Conservation (phyloP, 2,797 vertebrate species). For the Lophotriccus pileatus region DNA sequence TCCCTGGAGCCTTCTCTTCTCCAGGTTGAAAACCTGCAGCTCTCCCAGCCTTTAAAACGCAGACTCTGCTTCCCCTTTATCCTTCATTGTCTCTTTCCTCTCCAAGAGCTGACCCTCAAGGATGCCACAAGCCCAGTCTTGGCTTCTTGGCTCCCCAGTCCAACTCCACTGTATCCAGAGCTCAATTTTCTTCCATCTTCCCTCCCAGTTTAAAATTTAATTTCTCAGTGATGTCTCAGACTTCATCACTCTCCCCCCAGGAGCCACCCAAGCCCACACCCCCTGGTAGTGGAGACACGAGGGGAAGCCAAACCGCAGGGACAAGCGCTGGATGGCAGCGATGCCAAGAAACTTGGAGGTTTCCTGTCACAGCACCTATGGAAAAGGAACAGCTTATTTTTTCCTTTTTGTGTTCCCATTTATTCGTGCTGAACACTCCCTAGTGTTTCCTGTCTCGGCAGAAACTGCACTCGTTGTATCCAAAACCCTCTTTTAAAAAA, state of each 20-base stretch:
- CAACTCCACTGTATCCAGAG: background rate
- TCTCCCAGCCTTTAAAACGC: accelerated
- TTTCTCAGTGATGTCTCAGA: background rate
- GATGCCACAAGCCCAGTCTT: background rate
- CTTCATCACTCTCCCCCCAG: background rate
- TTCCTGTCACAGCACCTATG: background rate
- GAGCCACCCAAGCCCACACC: background rate
- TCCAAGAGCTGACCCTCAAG: background rate
- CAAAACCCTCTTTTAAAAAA: background rate
- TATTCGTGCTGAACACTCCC: background rate
- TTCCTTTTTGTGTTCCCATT: background rate
- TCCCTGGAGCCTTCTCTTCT: background rate
- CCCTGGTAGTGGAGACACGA: background rate
- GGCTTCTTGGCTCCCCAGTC: background rate
- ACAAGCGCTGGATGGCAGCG: accelerated
- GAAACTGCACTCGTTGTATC: background rate
- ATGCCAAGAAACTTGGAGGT: background rate
- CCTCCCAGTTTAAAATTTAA: background rate
- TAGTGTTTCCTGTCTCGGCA: background rate
- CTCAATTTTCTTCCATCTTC: background rate
- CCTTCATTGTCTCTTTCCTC: background rate
- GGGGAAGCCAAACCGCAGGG: background rate
- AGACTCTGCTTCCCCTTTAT: background rate
- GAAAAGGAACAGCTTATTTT: background rate
- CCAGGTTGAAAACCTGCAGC: accelerated